Evolutionary conservation across 2,113 vertebrate genomes (phyloP).

Genomic region (Gulo gulo): DNA sequence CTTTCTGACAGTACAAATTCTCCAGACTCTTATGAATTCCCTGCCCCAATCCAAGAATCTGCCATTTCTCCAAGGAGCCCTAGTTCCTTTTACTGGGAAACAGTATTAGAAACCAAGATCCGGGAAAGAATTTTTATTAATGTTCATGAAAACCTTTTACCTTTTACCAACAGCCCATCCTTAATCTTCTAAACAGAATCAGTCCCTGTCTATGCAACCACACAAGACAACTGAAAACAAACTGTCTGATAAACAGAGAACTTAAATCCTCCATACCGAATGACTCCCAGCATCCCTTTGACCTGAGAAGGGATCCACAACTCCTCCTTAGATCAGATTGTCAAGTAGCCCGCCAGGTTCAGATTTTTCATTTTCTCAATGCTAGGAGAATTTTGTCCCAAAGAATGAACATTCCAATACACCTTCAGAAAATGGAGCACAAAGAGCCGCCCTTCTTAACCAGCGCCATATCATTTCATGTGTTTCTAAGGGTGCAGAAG

Average conservation of each 20-base stretch:
- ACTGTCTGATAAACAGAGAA: not conserved
- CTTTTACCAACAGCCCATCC: not conserved
- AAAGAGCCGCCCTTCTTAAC: not conserved
- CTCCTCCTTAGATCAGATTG: not conserved
- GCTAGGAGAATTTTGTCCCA: not conserved
- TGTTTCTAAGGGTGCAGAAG: not conserved
- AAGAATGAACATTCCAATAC: not conserved
- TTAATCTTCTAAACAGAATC: constrained; percentile 23
- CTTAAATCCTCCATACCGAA: not conserved
- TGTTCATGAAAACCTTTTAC: constrained; percentile 21
- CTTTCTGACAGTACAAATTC: not conserved
- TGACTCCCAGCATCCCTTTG: not conserved
- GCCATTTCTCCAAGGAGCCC: not conserved
- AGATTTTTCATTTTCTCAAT: not conserved
- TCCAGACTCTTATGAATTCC: not conserved
- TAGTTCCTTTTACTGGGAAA: not conserved
- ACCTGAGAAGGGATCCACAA: not conserved
- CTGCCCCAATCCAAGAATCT: not conserved
- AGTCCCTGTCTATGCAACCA: not conserved
- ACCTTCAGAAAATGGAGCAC: not conserved
- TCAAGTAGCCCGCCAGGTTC: not conserved
- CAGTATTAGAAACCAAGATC: constrained; percentile 9
- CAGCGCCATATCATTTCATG: not conserved
- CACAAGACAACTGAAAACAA: not conserved
- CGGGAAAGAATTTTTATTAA: not conserved